Base-by-base conservation (phyloP, 1,140 invertebrate genomes). In the Cotesia chilonis region DNA sequence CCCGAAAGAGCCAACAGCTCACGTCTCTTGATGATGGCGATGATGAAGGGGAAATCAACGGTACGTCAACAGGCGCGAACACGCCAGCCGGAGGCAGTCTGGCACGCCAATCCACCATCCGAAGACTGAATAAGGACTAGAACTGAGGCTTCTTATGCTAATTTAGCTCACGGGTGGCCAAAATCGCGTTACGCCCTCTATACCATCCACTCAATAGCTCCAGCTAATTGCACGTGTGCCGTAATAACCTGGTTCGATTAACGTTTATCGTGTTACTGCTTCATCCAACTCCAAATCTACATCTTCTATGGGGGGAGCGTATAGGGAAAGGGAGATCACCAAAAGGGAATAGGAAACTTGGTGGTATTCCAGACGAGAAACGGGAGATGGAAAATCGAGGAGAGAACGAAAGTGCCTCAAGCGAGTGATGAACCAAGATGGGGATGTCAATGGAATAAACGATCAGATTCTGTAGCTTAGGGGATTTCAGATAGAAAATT, bases 121-220 rank as follows among this genome's bases (percentile, higher is more conserved):
- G 1, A 28, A 28, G 28, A 28, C 28, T 28, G 28, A 1, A 2
- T 1, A 2, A 28, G 28, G 28, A 28, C 28, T 28, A 1, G 28
- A 28, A 28, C 28, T 28, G 28, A 28, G 20, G 20, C 10, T 73
- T 76, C 71, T 77, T 73, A 76, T 76, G 72, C 71, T 74, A 78
- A 76, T 76, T 71, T 63, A 72, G 74, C 69, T 71, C 76, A 76
- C 70, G 76, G 75, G 76, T 78, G 76, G 76, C 55, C 75, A 20
- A 60, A 28, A 28, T 17, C 28, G 28, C 28, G 28, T 28, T 67
- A 68, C 72, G 63, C 76, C 66, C 57, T 71, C 66, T 61, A 54
- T 65, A 51, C 70, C 61, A 68, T 41, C 66, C 28, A 65, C 47
- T 28, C 28, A 28, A 28, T 28, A 28, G 28, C 28, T 28, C 28